A percentile compares a stretch with the other conserved stretches of the same genome.
These are phyloP conservation scores for Phoxinus dragarum DNA, from an alignment of 2,797 vertebrate species.

Conservation along the genomic window DNA sequence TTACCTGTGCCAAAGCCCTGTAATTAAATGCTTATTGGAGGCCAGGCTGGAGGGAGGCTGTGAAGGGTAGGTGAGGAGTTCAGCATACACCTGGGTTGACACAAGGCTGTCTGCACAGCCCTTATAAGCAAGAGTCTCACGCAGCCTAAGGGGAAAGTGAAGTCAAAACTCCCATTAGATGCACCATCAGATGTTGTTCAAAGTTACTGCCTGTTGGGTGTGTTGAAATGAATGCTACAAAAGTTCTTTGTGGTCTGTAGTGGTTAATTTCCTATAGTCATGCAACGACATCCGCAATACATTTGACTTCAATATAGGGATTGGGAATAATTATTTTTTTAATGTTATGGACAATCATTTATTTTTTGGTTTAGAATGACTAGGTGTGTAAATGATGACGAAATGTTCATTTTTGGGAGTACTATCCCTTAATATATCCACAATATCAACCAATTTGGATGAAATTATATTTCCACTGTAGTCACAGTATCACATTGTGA, in stretches of 20 bases:
- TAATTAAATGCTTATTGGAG: constrained; percentile 62
- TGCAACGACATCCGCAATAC: not conserved
- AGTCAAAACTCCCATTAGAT: constrained; percentile 17
- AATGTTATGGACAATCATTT: too few relatives aligned
- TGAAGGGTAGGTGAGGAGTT: constrained; percentile 54
- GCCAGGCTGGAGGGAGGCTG: constrained; percentile 38
- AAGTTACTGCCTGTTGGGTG: not conserved
- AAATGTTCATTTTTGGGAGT: not conserved
- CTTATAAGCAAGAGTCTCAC: constrained; percentile 24
- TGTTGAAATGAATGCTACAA: not conserved
- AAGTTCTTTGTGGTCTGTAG: not conserved
- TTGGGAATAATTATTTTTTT: not conserved
- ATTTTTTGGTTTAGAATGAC: not conserved
- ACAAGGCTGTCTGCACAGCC: constrained; percentile 5
- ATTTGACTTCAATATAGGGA: not conserved
- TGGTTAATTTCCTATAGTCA: too few relatives aligned
- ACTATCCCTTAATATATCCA: not conserved
- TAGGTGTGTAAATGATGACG: not conserved
- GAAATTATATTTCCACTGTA: not conserved
- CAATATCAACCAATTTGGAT: not conserved
- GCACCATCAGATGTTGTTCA: constrained; percentile 11
- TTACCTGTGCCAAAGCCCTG: constrained; percentile 51
- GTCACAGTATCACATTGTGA: not conserved
- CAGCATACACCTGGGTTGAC: constrained; percentile 54
- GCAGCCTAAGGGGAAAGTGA: constrained; percentile 20